Percentiles rank a stretch among this genome's conserved stretches.
Conservation (phyloP, 2,113 vertebrate species). For the Crocuta crocuta region DNA sequence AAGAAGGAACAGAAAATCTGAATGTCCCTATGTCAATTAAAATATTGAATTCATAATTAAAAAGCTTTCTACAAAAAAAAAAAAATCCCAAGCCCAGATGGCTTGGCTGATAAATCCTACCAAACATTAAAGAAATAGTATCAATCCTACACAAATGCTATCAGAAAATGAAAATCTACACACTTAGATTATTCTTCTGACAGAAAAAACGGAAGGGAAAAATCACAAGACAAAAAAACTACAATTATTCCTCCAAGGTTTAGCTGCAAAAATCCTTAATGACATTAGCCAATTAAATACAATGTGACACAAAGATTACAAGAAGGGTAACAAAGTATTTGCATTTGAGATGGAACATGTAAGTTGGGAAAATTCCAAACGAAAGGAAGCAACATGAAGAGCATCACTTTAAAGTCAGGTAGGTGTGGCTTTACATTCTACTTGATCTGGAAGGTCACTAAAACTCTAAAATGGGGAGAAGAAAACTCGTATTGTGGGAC, state of each 20-base stretch:
- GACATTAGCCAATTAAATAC: not conserved
- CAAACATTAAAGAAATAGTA: not conserved
- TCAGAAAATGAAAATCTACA: not conserved
- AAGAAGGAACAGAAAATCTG: constrained; percentile 29
- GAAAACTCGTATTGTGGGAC: not conserved
- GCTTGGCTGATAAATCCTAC: not conserved
- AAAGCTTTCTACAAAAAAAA: not conserved
- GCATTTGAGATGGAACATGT: not conserved
- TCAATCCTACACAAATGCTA: not conserved
- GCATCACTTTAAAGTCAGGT: not conserved
- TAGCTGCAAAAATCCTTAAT: not conserved
- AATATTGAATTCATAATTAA: not conserved
- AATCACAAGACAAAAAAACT: not conserved
- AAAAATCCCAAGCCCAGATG: not conserved
- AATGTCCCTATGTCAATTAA: not conserved
- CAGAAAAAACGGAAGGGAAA: not conserved
- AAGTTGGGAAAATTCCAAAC: not conserved
- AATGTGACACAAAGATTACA: not conserved
- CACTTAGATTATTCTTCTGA: not conserved
- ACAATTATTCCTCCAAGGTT: not conserved
- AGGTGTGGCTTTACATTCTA: not conserved
- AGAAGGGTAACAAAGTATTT: not conserved
- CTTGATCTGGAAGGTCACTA: not conserved
- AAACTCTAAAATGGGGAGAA: not conserved
- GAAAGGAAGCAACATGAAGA: not conserved